phyloP scores from a whole-genome alignment of 2,113 vertebrate genomes.

The Megaceryle maxima region DNA sequence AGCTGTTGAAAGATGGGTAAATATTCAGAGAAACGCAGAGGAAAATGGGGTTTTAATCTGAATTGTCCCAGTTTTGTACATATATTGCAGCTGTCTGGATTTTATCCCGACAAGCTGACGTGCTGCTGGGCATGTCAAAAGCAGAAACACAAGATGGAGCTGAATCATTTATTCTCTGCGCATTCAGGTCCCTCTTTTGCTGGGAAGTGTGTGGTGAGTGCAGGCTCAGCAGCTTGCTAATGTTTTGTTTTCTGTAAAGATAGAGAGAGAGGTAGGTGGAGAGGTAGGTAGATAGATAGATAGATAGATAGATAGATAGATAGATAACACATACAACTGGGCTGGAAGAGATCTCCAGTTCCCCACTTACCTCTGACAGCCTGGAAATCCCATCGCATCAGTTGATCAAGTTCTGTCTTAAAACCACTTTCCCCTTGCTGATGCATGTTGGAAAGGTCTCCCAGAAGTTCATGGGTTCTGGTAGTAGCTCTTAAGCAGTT shows the following conservation, averaged over 20 bases:
- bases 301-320: neutral
- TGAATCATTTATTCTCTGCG: neutral
- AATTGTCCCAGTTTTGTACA: neutral
- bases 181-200: neutral
- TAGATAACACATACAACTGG: rapidly evolving
- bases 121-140: neutral
- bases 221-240: neutral
- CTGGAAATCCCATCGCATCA: neutral
- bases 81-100: neutral
- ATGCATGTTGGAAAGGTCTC: neutral
- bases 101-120: neutral
- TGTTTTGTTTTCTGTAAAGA: neutral
- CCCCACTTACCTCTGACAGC: neutral
- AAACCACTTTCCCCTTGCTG: neutral
- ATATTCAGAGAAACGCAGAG: neutral
- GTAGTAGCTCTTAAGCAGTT: neutral
- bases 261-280: neutral
- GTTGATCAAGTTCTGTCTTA: neutral
- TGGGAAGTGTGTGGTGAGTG: neutral
- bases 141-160: constrained; percentile 51
- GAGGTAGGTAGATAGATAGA: too few relatives aligned
- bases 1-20: neutral
- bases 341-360: neutral
- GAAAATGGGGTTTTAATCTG: neutral
- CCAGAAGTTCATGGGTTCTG: neutral